Evolutionary conservation across 2,113 vertebrate genomes (phyloP), one percentile per base, ranked within the genome.

Genomic region (Agelaius phoeniceus): DNA sequence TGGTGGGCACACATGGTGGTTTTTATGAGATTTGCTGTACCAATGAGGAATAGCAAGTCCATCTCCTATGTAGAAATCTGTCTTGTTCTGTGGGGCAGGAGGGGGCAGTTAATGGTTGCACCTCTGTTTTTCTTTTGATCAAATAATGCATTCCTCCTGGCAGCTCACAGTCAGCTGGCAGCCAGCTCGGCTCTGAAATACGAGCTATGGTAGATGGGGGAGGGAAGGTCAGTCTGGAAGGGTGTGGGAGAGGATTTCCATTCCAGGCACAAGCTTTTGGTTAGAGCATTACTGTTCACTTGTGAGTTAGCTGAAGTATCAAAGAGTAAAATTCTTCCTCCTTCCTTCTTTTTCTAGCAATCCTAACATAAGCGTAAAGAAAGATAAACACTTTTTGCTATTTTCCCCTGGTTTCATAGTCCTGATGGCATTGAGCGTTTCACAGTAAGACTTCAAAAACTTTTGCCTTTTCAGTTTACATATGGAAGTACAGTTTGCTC

Each of bases 141-240:
- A 93, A 91, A 83, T 77, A 77, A 74, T 37, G 58, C 2, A 3
- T 83, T 90, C 59, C 46, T 94, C 27, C 51, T 48, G 74, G 91
- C 62, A 94, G 80, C 43, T 84, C 73, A 76, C 26, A 94, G 77
- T 58, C 75, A 81, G 68, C 57, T 80, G 78, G 61, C 6, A 0
- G 72, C 28, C 62, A 93, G 74, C 59, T 96, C 94, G 80, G 43
- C 90, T 92, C 93, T 95, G 86, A 97, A 97, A 96, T 96, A 85
- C 0, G 74, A 96, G 78, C 89, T 74, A 65, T 58, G 23, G 87
- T 85, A 77, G 75, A 73, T 35, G 65, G 73, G 74, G 89, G 41
- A 90, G 74, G 89, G 78, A 75, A 94, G 66, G 44, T 79, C 80
- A 92, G 67, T 72, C 48, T 89, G 59, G 52, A 90, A 92, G 73